Evolutionary conservation across 2,797 vertebrate genomes (phyloP), one percentile per base, ranked within the genome.

Genomic region (Allobates femoralis): DNA sequence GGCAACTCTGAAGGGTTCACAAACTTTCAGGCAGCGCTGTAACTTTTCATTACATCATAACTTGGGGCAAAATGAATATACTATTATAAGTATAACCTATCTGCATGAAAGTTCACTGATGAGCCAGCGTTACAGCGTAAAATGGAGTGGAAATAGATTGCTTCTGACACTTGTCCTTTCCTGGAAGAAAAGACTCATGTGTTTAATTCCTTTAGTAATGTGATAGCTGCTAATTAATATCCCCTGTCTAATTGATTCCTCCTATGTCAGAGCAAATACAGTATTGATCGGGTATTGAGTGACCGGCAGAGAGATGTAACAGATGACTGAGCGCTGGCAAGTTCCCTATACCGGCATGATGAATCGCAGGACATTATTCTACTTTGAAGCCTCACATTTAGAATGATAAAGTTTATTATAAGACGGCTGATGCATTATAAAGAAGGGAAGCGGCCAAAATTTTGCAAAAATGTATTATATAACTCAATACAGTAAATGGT

Each of bases 161-260:
- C 8, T 56, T 71, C 18, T 69, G 64, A 53, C 28, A 83, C 34
- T 60, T 74, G 23, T 83, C 32, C 23, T 41, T 83, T 50, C 16
- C 37, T 62, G 53, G 30, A 66, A 41, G 16, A 82, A 56, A 32
- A 37, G 67, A 41, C 67, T 55, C 23, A 1, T 21, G 32, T 71
- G 50, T 58, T 71, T 56, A 34, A 58, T 84, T 62, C 56, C 41
- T 32, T 75, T 14, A 60, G 67, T 66, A 58, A 83, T 83, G 34
- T 28, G 73, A 83, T 83, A 46, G 73, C 18, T 6, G 73, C 41
- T 77, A 77, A 84, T 84, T 76, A 84, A 77, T 77, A 78, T 55
- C 74, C 58, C 30, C 56, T 67, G 83, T 66, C 75, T 85, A 85
- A 85, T 79, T 85, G 83, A 85, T 85, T 85, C 26, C 21, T 55